Conservation (phyloP, 2,797 vertebrate species). For the Phalanger gymnotis region DNA sequence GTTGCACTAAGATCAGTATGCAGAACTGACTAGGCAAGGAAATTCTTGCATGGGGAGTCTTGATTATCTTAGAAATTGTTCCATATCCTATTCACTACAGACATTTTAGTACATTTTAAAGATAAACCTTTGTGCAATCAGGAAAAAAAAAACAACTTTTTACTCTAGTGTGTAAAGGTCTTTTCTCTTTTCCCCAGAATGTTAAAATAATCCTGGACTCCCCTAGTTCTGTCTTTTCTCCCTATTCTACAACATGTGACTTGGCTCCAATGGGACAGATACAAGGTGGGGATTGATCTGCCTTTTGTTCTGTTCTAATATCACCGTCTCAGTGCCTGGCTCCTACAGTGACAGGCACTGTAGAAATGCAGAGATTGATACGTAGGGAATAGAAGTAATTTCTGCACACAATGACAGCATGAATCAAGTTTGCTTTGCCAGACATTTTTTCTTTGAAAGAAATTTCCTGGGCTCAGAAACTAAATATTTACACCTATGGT, state of each 20-base stretch:
- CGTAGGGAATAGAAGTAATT: conserved; percentile 33
- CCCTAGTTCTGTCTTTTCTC: background rate
- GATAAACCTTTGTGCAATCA: conserved; percentile 22
- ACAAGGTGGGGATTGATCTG: background rate
- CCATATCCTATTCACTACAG: background rate
- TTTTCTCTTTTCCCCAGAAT: background rate
- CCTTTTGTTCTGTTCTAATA: background rate
- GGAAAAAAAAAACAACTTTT: conserved; percentile 6
- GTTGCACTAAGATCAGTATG: background rate
- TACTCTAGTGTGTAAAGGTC: background rate
- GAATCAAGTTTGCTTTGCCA: conserved; percentile 34
- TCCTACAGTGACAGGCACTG: background rate
- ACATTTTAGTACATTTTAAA: conserved; percentile 33
- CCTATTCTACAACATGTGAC: background rate
- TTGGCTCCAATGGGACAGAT: background rate
- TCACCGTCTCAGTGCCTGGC: background rate
- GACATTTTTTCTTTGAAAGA: conserved; percentile 47
- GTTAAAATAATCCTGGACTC: background rate
- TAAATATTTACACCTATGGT: conserved; percentile 48
- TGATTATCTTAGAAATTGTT: conserved; percentile 32
- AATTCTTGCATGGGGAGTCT: background rate
- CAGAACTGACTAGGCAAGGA: conserved; percentile 20
- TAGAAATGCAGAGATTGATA: background rate
- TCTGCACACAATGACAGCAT: conserved; percentile 1
- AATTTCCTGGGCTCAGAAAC: conserved; percentile 14